A percentile compares a stretch with the other conserved stretches of the same genome.
These are phyloP conservation scores for Caerostris darwini DNA, from an alignment of 1,140 invertebrate genomes.

Conservation along the genomic window DNA sequence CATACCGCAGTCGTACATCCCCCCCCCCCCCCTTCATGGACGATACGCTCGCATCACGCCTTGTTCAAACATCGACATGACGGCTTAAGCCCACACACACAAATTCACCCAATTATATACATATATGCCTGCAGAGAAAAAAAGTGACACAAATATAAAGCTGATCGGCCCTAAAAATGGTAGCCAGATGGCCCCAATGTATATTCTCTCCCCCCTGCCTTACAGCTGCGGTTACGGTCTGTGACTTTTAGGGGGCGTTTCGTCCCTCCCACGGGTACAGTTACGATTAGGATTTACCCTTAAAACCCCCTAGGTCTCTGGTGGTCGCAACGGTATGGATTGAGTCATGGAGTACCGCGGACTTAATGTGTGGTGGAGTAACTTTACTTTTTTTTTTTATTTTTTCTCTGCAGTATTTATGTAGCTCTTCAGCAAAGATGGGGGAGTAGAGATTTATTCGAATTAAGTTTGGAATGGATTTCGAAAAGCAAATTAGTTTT, in stretches of 20 bases:
- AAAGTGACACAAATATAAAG: slow-evolving; percentile 45
- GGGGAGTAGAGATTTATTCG: not conserved
- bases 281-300: slow-evolving; percentile 64
- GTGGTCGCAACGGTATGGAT: not conserved
- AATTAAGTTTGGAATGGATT: not conserved
- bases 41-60: not conserved
- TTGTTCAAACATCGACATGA: slow-evolving; percentile 67
- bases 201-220: not conserved
- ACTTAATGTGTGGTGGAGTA: not conserved
- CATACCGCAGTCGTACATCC: not conserved
- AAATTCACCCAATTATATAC: slow-evolving; percentile 63
- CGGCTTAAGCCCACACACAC: slow-evolving; percentile 42
- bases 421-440: not conserved
- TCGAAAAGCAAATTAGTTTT: not conserved
- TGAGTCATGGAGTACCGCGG: slow-evolving; percentile 26
- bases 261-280: slow-evolving; percentile 59
- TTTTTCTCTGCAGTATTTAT: not conserved
- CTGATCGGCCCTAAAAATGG: slow-evolving; percentile 65
- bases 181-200: slow-evolving; percentile 71
- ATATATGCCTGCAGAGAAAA: not conserved
- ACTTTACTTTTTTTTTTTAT: too few relatives aligned
- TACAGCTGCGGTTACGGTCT: slow-evolving; percentile 70
- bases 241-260: too few relatives aligned
- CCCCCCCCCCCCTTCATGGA: not conserved
- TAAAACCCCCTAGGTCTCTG: not conserved